Evolutionary conservation across 1,140 invertebrate genomes (phyloP), one percentile per base, ranked within the genome.

Genomic region (Magallana gigas): DNA sequence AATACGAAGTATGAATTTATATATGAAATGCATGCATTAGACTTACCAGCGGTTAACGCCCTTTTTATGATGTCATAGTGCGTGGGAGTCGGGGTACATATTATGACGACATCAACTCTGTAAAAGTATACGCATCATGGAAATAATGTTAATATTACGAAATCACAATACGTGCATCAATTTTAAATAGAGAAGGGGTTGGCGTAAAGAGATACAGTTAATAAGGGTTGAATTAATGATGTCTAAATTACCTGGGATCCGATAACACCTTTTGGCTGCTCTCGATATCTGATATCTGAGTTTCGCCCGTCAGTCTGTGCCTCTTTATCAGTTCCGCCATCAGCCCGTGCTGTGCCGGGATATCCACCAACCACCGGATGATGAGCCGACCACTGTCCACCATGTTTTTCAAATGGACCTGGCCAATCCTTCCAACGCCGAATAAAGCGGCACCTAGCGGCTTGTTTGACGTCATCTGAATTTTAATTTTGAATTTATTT

Each of bases 361-460:
- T 56, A 16, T 88, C 87, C 11, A 88, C 87, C 14, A 88, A 29
- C 87, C 87, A 88, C 9, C 14, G 23, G 5, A 88, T 16, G 7
- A 29, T 6, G 4, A 88, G 12, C 1, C 60, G 3, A 14, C 58
- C 57, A 84, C 62, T 14, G 16, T 88, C 29, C 16, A 88, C 68
- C 29, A 88, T 76, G 29, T 88, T 88, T 48, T 80, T 84, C 3
- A 88, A 36, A 57, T 88, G 87, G 6, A 88, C 87, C 48, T 88
- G 87, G 48, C 87, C 87, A 18, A 88, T 88, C 4, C 87, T 64
- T 8, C 87, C 87, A 16, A 88, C 58, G 1, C 87, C 87, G 14
- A 88, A 59, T 12, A 88, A 2, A 23, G 87, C 87, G 56, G 83
- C 83, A 64, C 60, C 60, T 6, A 64, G 60, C 18, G 16, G 16